Evolutionary conservation across 53 echinoderm and acorn worm species (phyloP), one percentile per base, ranked within the genome.

Genomic region (Zoroaster sp.): DNA sequence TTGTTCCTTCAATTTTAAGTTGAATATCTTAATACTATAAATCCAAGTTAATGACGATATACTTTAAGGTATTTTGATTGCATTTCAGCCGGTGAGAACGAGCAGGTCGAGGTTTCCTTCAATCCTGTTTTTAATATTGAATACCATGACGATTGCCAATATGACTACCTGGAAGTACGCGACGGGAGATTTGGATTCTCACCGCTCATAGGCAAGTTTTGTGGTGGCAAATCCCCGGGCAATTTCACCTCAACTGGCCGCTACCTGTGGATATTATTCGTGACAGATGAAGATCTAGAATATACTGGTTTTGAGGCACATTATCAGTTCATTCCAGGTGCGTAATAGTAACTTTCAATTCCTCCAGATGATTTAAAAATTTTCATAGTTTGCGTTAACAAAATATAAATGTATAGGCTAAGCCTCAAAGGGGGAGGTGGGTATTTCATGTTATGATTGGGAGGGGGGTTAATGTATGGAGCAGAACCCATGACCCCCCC

Each of bases 111-210:
- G 67, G 70, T 93, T 14, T 53, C 73, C 52, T 94, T 95, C 69
- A 69, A 66, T 32, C 35, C 47, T 17, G 17, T 32, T 4, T 95
- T 95, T 75, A 74, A 80, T n/a, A 83, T 94, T 75, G 93, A 95
- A 66, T 74, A 76, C 41, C 86, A 89, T n/a, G 89, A 86, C 0
- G 69, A 87, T 1, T 95, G 96, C 41, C 78, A 92, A 83, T 95
- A 91, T 46, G 93, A 93, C 69, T 89, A 66, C 72, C 72, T 95
- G 43, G 93, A 93, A 81, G 80, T 95, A 14, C 93, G 90, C 17
- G 96, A 95, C 53, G 96, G 96, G 5, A 93, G 96, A 36, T 95
- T 87, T 39, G 96, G 93, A 1, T 95, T 65, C 92, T 95, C 96
- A 37, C 93, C 96, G 21, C 78, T 91, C 17, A 74, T 95, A 35